Base-by-base conservation (phyloP, 1,140 invertebrate genomes). In the Psilanteris sp. region DNA sequence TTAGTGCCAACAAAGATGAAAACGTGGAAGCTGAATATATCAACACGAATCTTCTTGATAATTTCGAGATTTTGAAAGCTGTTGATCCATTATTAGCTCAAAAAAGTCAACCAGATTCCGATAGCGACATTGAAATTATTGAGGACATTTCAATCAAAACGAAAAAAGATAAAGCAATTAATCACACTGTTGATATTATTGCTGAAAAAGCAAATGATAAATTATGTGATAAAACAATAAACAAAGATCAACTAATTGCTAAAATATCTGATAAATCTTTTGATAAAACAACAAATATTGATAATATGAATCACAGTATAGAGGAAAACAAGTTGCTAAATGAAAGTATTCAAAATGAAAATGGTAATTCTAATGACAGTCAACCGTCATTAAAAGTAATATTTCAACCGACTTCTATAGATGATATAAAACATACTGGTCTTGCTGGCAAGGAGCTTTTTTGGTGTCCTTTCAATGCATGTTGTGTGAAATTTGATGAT, bases 401-500 rank as follows among this genome's bases (percentile, higher is more conserved):
- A 36, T 66, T 3, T 0, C 71, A 75, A 7, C 81, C 73, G 2
- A 48, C 80, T 4, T 83, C 80, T 0, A 39, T 89, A 7, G 83
- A 87, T 0, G 87, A 88, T 11, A 84, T 89, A 1, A 84, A 82
- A 41, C 50, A 85, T 26, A 87, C 84, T 0, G 88, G 88, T 1
- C 72, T 85, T 5, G 36, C 4, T 50, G 90, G 88, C 8, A 59
- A 52, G 6, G 78, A 88, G 6, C 81, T 92, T 0, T 92, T 88
- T 54, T 86, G 78, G 34, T 92, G 90, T 83, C 91, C 89, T 1
- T 89, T 87, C 61, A 73, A 74, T 0, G 29, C 48, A 0, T 91
- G 91, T 37, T 57, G 62, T 3, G 85, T 79, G 36, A 26, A 78
- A 0, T 80, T 82, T 1, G 50, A 72, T 1, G 88, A 78, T 11